Base-by-base conservation (phyloP, 2,888 invertebrate genomes). In the Tinea trinotella region DNA sequence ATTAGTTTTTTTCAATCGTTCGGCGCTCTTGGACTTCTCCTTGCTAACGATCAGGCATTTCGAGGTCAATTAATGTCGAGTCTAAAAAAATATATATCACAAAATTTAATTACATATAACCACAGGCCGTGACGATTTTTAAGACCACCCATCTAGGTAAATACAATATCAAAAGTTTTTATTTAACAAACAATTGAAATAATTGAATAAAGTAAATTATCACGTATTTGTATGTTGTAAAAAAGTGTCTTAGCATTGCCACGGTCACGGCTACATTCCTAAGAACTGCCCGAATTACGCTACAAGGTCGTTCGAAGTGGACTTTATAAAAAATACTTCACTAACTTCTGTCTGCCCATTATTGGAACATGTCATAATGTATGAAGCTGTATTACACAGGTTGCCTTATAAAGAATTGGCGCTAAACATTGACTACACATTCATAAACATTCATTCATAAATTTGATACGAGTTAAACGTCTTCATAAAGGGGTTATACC, bases 261-360 rank as follows among this genome's bases (percentile, higher is more conserved):
- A 76, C 65, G 77, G 74, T 61, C 75, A 65, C 63, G 67, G 63
- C 62, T 66, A 70, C 74, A 76, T 77, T 74, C 74, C 73, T 65
- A 55, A 59, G 62, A 63, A 61, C 57, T 64, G 61, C 63, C 68
- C 66, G 67, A 65, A 64, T 65, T 67, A 65, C 63, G 60, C 58
- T 61, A 62, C 76, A 74, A 76, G 76, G 77, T 63, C 71, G 66
- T 34, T 15, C 24, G 15, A 52, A 34, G 15, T 30, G 30, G 7
- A 30, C 30, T 30, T 30, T 30, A 52, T 15, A 22, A 52, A 18
- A 20, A n/a, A 22, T 10, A 48, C 13, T 15, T 10, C 18, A 22
- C 24, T 52, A 52, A 52, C 13, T 15, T 17, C 17, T 17, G 13
- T 13, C 15, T 17, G 13, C 40, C 15, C 13, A 40, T 40, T 40